Conservation (phyloP, 2,797 vertebrate species). For the Poecile montanus region DNA sequence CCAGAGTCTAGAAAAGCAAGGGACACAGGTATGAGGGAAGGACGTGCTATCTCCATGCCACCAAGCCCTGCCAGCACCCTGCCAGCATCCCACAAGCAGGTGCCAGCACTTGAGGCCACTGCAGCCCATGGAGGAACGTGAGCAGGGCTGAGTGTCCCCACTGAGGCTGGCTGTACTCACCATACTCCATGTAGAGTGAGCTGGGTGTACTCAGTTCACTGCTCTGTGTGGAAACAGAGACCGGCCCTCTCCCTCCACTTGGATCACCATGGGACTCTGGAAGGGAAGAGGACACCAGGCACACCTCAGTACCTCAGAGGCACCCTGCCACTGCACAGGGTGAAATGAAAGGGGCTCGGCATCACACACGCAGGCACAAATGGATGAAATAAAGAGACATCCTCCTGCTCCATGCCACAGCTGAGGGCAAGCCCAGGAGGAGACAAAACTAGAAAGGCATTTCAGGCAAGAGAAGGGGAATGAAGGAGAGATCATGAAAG, state of each 20-base stretch:
- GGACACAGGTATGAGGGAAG: not conserved
- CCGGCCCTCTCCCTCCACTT: slow-evolving; percentile 69
- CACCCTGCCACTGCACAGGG: not conserved
- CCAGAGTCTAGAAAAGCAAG: slow-evolving; percentile 78
- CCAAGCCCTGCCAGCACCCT: not conserved
- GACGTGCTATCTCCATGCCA: not conserved
- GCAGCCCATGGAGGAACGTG: not conserved
- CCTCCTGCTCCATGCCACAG: not conserved
- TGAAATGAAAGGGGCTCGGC: slow-evolving; percentile 1
- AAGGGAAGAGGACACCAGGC: not conserved
- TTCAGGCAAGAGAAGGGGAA: slow-evolving; percentile 9
- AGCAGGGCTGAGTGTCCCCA: accelerated
- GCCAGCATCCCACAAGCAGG: not conserved
- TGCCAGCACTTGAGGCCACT: not conserved
- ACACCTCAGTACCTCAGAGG: not conserved
- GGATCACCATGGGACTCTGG: slow-evolving; percentile 80
- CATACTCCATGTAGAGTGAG: slow-evolving; percentile 87
- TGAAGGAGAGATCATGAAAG: not conserved
- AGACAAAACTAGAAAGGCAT: not conserved
- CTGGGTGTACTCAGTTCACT: slow-evolving; percentile 78
- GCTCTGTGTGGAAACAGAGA: slow-evolving; percentile 79
- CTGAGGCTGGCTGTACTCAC: slow-evolving; percentile 74
- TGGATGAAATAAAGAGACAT: not conserved
- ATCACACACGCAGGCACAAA: not conserved
- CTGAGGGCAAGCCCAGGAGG: not conserved